phyloP scores from a whole-genome alignment of 2,888 invertebrate genomes.

The Galeruca laticollis region DNA sequence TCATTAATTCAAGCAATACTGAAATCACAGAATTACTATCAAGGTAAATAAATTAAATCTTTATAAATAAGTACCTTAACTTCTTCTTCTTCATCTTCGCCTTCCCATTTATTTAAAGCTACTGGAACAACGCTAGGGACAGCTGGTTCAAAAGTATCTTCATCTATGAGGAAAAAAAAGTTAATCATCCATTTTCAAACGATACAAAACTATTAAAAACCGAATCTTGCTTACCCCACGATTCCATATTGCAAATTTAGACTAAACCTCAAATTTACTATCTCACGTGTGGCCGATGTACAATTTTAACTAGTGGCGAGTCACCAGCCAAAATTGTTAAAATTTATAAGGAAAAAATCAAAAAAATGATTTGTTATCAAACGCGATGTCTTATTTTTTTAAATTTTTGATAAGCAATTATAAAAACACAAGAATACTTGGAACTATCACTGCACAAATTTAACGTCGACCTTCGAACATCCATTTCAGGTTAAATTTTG shows the following conservation, averaged over 20 bases:
- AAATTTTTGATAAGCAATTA: slow-evolving; percentile 50
- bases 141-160: slow-evolving; percentile 77
- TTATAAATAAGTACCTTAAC: slow-evolving; percentile 75
- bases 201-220: background rate
- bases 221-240: slow-evolving; percentile 61
- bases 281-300: slow-evolving; percentile 59
- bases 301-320: slow-evolving; percentile 37
- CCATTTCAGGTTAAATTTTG: slow-evolving; percentile 50
- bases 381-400: slow-evolving; percentile 54
- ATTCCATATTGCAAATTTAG: slow-evolving; percentile 62
- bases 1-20: background rate
- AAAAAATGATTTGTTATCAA: slow-evolving; percentile 50
- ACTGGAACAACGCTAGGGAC: slow-evolving; percentile 70
- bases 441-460: slow-evolving; percentile 49
- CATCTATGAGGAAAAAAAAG: slow-evolving; percentile 69
- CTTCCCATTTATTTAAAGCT: slow-evolving; percentile 84
- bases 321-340: slow-evolving; percentile 34
- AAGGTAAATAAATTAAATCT: no score
- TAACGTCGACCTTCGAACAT: slow-evolving; percentile 49
- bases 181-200: background rate
- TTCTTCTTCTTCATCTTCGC: slow-evolving; percentile 88
- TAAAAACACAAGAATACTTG: slow-evolving; percentile 46
- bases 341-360: slow-evolving; percentile 34
- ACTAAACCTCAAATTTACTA: slow-evolving; percentile 52
- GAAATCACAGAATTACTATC: no score